Percentiles rank a stretch among this genome's conserved stretches.
These are phyloP conservation scores for Leptobrachium ailaonicum DNA, from an alignment of 2,113 vertebrate genomes.

Conservation along the genomic window DNA sequence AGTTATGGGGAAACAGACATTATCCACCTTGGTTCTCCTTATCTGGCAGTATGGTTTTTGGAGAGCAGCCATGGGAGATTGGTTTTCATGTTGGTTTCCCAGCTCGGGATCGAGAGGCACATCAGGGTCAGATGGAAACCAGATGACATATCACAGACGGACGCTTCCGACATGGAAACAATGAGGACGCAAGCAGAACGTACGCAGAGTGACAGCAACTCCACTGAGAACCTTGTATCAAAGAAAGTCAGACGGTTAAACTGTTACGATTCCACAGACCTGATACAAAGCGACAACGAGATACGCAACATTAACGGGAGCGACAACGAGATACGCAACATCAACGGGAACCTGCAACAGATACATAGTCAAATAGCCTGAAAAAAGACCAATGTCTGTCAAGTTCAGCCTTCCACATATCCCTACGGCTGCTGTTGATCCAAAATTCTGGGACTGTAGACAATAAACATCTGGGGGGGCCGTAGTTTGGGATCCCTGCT, in stretches of 20 bases:
- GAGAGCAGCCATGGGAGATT: neutral
- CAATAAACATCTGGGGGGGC: no score
- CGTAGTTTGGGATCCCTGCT: no score
- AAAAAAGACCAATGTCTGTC: no score
- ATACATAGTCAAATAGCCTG: no score
- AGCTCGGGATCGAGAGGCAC: neutral
- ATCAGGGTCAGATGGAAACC: neutral
- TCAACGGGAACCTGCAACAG: no score
- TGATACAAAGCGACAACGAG: neutral
- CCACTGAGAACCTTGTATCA: neutral
- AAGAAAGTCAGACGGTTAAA: neutral
- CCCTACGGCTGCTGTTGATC: no score
- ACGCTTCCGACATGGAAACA: neutral
- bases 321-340: no score
- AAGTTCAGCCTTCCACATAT: no score
- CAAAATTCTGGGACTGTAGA: no score
- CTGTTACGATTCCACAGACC: neutral
- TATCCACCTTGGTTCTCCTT: neutral
- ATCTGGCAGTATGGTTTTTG: neutral
- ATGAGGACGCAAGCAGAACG: neutral
- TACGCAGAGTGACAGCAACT: neutral
- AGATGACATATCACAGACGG: neutral
- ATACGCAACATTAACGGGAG: neutral
- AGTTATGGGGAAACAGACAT: neutral
- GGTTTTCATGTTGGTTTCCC: neutral